Base-by-base conservation (phyloP, 1,140 invertebrate species). In the Diploscapter pachys region DNA sequence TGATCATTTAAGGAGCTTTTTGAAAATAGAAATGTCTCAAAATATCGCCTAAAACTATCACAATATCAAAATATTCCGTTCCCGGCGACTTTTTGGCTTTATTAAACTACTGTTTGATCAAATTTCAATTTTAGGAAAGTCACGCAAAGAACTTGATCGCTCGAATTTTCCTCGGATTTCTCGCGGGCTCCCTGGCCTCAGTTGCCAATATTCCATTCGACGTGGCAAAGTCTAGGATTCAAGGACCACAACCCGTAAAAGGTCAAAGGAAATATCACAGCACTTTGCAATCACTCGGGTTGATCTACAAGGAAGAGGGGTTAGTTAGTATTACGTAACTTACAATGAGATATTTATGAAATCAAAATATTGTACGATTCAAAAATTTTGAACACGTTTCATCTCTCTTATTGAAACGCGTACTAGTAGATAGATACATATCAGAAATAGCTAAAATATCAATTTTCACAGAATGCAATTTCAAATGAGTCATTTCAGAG, bases 191-290 rank as follows among this genome's bases (percentile, higher is more conserved):
- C 0, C 82, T 95, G 13, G 92, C 91, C 48, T 95, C 93, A 2
- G 90, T 91, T 82, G 87, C 93, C 49, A 96, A 96, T 85, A 96
- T 96, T 88, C 94, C 94, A 51, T 96, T 95, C 87, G 94, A 96
- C 86, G 94, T 96, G 4, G 94, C 93, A 5, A 96, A 96, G 87
- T 94, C 93, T 82, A 88, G 94, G 73, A 96, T 96, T 79, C 94
- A 96, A 79, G 92, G 93, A 1, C 92, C 93, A 4, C 93, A 95
- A 87, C 92, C 92, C 3, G 87, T 89, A 5, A 84, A 65, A 5
- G 31, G 89, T 3, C 90, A 90, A 4, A 90, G 93, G 55, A 92
- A 93, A 81, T 96, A 96, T 81, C 89, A 88, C 68, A 89, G 89
- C 57, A 94, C 92, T 5, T 87, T 93, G 62, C 88, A 88, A 52